A percentile compares a stretch with the other conserved stretches of the same genome.
phyloP scores from a whole-genome alignment of 2,888 invertebrate species.

The Drosophila sordidapex region DNA sequence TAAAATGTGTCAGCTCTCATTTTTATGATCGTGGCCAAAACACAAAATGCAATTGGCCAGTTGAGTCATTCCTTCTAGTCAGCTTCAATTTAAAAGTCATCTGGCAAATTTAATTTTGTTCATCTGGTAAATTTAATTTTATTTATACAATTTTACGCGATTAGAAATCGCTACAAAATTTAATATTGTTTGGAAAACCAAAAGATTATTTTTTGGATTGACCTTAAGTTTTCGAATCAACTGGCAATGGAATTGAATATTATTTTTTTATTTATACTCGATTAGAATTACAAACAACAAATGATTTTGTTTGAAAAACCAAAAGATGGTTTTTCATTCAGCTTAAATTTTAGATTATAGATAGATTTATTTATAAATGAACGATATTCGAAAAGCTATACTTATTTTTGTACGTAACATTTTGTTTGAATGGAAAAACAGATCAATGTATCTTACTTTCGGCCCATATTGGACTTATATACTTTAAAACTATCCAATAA shows the following conservation, averaged over 20 bases:
- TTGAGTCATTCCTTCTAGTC: neutral
- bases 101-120: neutral
- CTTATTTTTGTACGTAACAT: neutral
- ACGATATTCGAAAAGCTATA: neutral
- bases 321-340: neutral
- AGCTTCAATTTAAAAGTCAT: neutral
- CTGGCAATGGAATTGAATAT: neutral
- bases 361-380: neutral
- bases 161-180: neutral
- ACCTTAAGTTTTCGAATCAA: no score
- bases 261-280: neutral
- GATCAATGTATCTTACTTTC: neutral
- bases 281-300: neutral
- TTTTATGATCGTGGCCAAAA: slow-evolving; percentile 25
- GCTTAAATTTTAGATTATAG: neutral
- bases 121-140: neutral
- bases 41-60: neutral
- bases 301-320: neutral
- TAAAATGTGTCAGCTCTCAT: neutral
- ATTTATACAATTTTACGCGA: neutral
- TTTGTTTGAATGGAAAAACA: neutral
- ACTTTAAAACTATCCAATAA: neutral
- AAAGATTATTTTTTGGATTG: neutral
- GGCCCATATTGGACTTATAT: neutral
- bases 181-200: neutral